These are phyloP conservation scores for Steinernema scapterisci DNA, from an alignment of 2,888 invertebrate genomes.

Conservation along the genomic window DNA sequence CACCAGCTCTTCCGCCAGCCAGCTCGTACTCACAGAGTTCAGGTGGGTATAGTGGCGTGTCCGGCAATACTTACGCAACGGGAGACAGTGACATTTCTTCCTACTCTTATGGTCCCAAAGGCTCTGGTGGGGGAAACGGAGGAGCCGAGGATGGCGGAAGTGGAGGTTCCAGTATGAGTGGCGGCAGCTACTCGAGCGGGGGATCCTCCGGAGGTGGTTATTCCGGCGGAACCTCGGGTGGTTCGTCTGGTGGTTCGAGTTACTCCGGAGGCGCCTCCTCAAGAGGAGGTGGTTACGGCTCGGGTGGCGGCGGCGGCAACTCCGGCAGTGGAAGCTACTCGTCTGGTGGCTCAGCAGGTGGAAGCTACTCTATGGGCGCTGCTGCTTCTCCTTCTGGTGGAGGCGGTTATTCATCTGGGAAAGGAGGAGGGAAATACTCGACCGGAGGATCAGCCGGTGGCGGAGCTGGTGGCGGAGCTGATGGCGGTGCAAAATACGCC, in stretches of 20 bases:
- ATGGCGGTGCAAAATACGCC: background rate
- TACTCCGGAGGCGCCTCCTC: background rate
- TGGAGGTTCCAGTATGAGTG: background rate
- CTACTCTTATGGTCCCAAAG: conserved; percentile 2
- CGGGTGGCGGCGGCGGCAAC: background rate
- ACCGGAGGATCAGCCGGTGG: background rate
- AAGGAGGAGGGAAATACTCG: too few relatives aligned
- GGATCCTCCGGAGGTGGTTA: background rate
- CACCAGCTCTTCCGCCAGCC: conserved; percentile 2
- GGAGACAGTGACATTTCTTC: background rate
- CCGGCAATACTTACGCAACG: background rate
- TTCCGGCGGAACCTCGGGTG: background rate
- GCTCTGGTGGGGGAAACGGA: background rate
- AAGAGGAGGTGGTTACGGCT: conserved; percentile 3
- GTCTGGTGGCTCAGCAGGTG: background rate
- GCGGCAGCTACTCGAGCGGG: background rate
- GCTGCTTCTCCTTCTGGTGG: conserved; percentile 4
- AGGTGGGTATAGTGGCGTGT: background rate
- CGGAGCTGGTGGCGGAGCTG: background rate
- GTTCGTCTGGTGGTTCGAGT: background rate
- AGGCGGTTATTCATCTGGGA: background rate
- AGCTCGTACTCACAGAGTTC: background rate
- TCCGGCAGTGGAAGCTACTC: background rate
- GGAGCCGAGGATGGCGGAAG: background rate
- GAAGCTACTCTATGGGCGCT: background rate